Evolutionary conservation across 2,888 invertebrate species (phyloP).

Genomic region (Timandra comae): DNA sequence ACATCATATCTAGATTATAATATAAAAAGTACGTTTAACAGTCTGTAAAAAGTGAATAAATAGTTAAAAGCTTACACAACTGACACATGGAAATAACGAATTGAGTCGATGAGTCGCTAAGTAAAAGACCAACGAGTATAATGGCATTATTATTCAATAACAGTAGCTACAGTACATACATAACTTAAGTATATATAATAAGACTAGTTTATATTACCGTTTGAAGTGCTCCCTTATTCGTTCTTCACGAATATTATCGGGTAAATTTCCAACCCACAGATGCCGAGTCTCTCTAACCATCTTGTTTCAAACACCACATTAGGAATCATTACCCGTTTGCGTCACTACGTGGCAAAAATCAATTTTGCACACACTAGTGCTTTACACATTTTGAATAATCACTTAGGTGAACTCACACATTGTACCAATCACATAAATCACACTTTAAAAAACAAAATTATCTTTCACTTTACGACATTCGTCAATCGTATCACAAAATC

Average conservation of each 20-base stretch:
- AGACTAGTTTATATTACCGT: conserved; percentile 87
- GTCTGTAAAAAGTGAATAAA: no score
- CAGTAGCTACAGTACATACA: no score
- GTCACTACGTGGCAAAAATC: conserved; percentile 78
- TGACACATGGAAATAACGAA: no score
- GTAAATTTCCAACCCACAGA: conserved; percentile 99
- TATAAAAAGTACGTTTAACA: no score
- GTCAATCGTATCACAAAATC: conserved; percentile 71
- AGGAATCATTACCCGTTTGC: conserved; percentile 84
- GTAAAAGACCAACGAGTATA: no score
- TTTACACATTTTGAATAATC: conserved; percentile 71
- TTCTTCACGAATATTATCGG: conserved; percentile 99
- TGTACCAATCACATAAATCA: conserved; percentile 55
- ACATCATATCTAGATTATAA: no score
- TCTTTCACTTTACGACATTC: conserved; percentile 73
- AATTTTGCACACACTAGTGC: conserved; percentile 74
- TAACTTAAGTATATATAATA: no score
- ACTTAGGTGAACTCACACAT: conserved; percentile 59
- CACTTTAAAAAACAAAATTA: conserved; percentile 66
- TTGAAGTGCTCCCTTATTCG: conserved; percentile 98
- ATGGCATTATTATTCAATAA: no score
- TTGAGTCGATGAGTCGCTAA: no score
- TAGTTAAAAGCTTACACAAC: no score
- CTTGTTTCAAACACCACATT: conserved; percentile 96
- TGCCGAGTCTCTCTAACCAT: conserved; percentile 99